Conservation (phyloP, 2,888 invertebrate genomes). For the Drosophila birchii region DNA sequence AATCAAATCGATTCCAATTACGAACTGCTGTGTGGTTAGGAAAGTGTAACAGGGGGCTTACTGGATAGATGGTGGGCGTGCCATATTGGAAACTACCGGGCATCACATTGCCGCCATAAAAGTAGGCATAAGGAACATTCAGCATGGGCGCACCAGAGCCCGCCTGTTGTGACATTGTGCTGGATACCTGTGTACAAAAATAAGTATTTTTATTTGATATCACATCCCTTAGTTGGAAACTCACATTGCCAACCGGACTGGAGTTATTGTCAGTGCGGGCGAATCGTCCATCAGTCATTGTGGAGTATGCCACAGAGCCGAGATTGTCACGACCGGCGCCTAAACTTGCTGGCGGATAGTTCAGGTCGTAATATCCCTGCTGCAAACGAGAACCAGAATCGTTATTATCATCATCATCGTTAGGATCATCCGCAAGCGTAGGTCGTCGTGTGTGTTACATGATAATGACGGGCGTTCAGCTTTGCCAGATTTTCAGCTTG, state of each 20-base stretch:
- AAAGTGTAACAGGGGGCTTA: slow-evolving; percentile 81
- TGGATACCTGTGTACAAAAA: slow-evolving; percentile 86
- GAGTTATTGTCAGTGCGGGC: slow-evolving; percentile 91
- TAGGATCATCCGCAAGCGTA: background rate
- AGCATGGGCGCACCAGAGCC: slow-evolving; percentile 85
- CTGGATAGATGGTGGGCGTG: slow-evolving; percentile 89
- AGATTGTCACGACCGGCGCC: slow-evolving; percentile 88
- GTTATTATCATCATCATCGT: too few relatives aligned
- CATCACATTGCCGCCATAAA: slow-evolving; percentile 89
- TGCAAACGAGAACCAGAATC: slow-evolving; percentile 55
- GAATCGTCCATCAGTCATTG: slow-evolving; percentile 89
- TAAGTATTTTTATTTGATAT: background rate
- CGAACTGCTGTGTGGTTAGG: background rate
- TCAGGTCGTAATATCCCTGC: slow-evolving; percentile 89
- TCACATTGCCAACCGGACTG: slow-evolving; percentile 87
- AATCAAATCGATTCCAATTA: background rate
- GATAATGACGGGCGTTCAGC: background rate
- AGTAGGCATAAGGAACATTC: slow-evolving; percentile 86
- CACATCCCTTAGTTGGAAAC: slow-evolving; percentile 29
- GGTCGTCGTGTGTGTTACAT: slow-evolving; percentile 7
- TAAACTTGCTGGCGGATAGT: slow-evolving; percentile 90
- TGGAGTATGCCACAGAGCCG: slow-evolving; percentile 89
- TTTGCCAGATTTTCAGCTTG: slow-evolving; percentile 18
- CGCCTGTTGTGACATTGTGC: slow-evolving; percentile 90
- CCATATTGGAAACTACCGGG: slow-evolving; percentile 90